Percentiles rank a stretch among this genome's conserved stretches.
Evolutionary conservation across 2,888 invertebrate genomes (phyloP).

Genomic region (Chrysodeixis includens): DNA sequence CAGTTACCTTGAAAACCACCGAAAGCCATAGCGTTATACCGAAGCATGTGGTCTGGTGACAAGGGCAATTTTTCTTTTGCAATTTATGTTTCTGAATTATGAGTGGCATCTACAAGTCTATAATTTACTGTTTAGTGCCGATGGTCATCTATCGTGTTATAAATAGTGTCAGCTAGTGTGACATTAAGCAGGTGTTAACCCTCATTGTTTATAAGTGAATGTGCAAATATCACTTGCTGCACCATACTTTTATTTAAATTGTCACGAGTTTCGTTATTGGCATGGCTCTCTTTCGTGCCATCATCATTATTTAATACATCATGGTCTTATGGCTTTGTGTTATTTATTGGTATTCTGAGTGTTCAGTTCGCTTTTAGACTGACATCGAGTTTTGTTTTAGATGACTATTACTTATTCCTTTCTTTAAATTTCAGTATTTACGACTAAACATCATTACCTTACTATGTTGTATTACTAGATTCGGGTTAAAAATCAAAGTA

Average conservation of each 20-base stretch:
- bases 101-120: background rate
- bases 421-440: too few relatives aligned
- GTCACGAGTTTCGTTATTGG: background rate
- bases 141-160: slow-evolving; percentile 18
- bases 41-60: background rate
- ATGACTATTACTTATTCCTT: too few relatives aligned
- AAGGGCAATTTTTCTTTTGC: background rate
- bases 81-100: background rate
- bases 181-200: slow-evolving; percentile 16
- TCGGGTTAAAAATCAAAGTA: too few relatives aligned
- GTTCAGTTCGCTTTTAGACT: too few relatives aligned
- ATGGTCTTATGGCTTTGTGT: too few relatives aligned
- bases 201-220: slow-evolving; percentile 7
- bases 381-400: too few relatives aligned
- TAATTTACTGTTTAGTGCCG: slow-evolving; percentile 12
- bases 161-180: slow-evolving; percentile 12
- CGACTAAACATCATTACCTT: too few relatives aligned
- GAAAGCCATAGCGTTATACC: background rate
- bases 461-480: too few relatives aligned
- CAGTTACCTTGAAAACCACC: background rate
- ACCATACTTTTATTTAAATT: slow-evolving; percentile 4
- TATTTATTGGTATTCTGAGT: too few relatives aligned
- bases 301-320: too few relatives aligned
- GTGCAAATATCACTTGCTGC: background rate
- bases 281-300: background rate